Evolutionary conservation across 2,113 vertebrate genomes (phyloP), one percentile per base, ranked within the genome.

Genomic region (Chauna torquata): DNA sequence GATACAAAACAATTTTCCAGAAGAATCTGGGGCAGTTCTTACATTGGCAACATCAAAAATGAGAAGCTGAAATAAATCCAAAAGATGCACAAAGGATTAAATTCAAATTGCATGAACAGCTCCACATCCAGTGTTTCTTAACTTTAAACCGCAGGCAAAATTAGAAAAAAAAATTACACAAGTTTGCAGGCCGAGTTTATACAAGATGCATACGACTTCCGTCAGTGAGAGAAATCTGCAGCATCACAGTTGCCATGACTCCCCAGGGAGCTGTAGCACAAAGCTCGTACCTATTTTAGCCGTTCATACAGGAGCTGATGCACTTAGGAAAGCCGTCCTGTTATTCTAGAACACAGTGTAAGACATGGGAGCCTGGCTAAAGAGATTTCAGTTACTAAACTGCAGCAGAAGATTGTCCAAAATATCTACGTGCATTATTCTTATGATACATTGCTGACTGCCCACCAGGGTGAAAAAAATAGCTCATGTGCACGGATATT

Each of bases 241-340:
- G 93, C 93, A 83, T 77, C 92, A 19, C 66, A 3, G 96, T 95
- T 96, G 92, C 94, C 96, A 95, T 92, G 94, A 0, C 84, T 94
- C 92, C 96, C 82, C 0, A 27, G 75, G 71, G 94, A 88, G 81
- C 84, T 28, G 59, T 1, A 66, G 2, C 76, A 22, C 80, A 44
- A 3, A 20, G 16, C 59, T 57, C 12, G 14, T 5, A 23, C 75
- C 78, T 22, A 15, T 36, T 83, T 92, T 19, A 93, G 92, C 84
- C 68, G 80, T 4, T n/a, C 55, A 19, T 4, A 15, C 44, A 88
- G 58, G 79, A 52, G 80, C 64, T 38, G 71, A 38, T 36, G 71
- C 49, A 9, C 24, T 12, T 3, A 18, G 84, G 70, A 58, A 25
- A 68, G 82, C 32, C 18, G 9, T 47, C 83, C 65, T 30, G 45